Conservation (phyloP, 2,113 vertebrate species). For the Pedetes capensis region DNA sequence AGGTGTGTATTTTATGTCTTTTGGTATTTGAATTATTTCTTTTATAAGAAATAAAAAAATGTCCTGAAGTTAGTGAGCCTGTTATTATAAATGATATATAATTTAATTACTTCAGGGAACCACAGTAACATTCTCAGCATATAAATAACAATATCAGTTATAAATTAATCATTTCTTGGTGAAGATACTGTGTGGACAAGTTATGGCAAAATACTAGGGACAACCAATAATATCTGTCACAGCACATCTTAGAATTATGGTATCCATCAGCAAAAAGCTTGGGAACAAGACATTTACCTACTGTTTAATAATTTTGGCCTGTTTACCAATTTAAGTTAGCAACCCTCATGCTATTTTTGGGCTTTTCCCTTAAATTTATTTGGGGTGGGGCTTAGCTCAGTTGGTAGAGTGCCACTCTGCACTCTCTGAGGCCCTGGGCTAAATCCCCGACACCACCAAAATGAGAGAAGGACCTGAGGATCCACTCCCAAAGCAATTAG, state of each 20-base stretch:
- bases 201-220: not conserved
- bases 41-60: slow-evolving; percentile 22
- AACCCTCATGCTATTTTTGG: not conserved
- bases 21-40: not conserved
- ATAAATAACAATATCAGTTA: not conserved
- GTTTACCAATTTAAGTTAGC: not conserved
- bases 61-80: not conserved
- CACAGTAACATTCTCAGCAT: not conserved
- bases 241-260: not conserved
- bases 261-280: not conserved
- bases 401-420: too few species aligned
- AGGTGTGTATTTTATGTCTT: not conserved
- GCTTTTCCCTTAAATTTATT: too few species aligned
- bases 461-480: too few species aligned
- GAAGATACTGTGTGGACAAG: not conserved
- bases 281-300: not conserved
- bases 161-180: not conserved
- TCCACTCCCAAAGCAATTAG: too few species aligned
- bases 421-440: too few species aligned
- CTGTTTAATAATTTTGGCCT: not conserved
- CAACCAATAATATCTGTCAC: not conserved
- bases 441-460: too few species aligned
- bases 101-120: slow-evolving; percentile 14
- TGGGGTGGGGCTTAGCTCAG: too few species aligned
- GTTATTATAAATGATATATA: not conserved